phyloP scores from a whole-genome alignment of 2,113 vertebrate species.

The Myiagra hebetior region DNA sequence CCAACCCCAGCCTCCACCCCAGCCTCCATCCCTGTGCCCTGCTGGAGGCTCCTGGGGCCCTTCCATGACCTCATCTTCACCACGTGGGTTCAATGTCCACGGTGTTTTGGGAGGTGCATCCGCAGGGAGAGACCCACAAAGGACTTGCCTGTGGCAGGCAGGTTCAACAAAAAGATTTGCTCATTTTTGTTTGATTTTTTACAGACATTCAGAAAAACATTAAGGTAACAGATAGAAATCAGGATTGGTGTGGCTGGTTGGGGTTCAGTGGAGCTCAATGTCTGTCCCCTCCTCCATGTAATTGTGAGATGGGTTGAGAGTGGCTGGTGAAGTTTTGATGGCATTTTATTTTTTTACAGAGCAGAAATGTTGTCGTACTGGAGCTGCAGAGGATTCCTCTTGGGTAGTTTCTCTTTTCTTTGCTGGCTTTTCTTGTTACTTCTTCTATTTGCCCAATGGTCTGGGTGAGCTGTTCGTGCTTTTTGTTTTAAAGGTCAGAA shows the following conservation, averaged over 20 bases:
- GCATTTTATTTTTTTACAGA: background rate
- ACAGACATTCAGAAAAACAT: background rate
- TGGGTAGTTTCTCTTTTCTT: background rate
- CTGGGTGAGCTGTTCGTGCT: constrained; percentile 1
- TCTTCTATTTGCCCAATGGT: background rate
- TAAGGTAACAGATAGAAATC: accelerated
- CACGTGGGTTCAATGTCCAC: accelerated
- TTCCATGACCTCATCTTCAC: background rate
- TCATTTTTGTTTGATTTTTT: background rate
- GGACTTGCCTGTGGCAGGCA: background rate
- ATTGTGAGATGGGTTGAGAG: background rate
- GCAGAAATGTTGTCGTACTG: background rate
- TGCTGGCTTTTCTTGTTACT: background rate
- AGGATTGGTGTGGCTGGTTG: background rate
- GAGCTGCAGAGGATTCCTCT: background rate
- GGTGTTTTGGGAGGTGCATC: background rate
- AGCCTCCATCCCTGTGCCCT: accelerated
- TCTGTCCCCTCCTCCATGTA: background rate
- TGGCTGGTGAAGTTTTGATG: background rate
- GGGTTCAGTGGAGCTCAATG: background rate
- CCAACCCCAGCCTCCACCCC: background rate
- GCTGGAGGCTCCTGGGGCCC: background rate
- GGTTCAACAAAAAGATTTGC: background rate
- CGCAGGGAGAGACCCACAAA: background rate
- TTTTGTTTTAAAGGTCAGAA: constrained; percentile 62